Percentiles rank a stretch among this genome's conserved stretches.
Conservation (phyloP, 2,888 invertebrate genomes). For the Drosophila anomelani region DNA sequence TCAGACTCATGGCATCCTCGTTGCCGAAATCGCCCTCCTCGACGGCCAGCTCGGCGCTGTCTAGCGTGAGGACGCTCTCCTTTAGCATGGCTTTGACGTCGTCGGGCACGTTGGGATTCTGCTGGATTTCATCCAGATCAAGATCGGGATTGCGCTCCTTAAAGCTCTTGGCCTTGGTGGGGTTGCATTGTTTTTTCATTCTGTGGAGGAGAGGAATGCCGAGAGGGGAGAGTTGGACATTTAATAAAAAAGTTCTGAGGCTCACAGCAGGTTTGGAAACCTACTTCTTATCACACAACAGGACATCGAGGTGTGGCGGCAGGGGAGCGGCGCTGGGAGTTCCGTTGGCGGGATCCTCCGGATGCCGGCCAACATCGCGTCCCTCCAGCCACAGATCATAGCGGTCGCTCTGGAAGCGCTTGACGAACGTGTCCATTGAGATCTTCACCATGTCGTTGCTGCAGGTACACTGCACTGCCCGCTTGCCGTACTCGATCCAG, state of each 20-base stretch:
- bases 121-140: conserved; percentile 84
- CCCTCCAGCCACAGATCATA: conserved; percentile 97
- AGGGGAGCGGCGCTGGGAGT: conserved; percentile 90
- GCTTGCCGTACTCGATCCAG: conserved; percentile 99
- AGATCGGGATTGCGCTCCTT: conserved; percentile 85
- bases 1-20: conserved; percentile 65
- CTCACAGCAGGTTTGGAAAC: conserved; percentile 70
- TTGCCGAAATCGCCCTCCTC: conserved; percentile 68
- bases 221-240: not conserved
- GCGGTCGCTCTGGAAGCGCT: conserved; percentile 94
- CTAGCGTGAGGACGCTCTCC: conserved; percentile 83
- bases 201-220: conserved; percentile 47
- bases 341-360: conserved; percentile 91
- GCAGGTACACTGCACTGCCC: conserved; percentile 94
- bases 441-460: conserved; percentile 98
- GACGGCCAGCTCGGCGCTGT: conserved; percentile 73
- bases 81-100: conserved; percentile 84
- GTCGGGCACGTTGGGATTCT: conserved; percentile 84
- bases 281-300: conserved; percentile 90
- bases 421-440: conserved; percentile 99
- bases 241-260: not conserved
- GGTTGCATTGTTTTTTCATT: conserved; percentile 85
- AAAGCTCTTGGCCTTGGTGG: conserved; percentile 84
- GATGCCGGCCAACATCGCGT: conserved; percentile 95
- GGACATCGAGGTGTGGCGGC: conserved; percentile 91